Evolutionary conservation across 2,113 vertebrate genomes (phyloP), one percentile per base, ranked within the genome.

Genomic region (Platichthys stellatus): DNA sequence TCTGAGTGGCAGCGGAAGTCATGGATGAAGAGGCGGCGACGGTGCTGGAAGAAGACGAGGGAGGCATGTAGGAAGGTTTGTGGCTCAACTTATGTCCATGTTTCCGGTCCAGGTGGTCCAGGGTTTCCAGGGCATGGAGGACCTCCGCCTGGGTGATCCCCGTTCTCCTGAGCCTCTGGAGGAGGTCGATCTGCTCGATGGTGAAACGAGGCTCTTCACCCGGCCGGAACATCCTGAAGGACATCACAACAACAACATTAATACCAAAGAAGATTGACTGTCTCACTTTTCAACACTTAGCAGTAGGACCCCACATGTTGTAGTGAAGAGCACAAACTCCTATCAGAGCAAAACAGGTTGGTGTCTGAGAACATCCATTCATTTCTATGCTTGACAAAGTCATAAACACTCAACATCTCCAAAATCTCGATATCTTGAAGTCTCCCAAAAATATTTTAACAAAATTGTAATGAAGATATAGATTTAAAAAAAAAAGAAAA

Each of bases 141-240:
- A 99, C 96, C 90, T 99, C 97, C 58, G 94, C 95, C 84, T 97
- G 96, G 73, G 96, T 96, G 96, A 99, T 98, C 5, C 98, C 98
- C 0, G 97, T 98, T 75, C 95, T 95, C 76, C 98, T 90, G n/a
- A 99, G 94, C 85, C 98, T 96, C 93, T 99, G 98, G 81, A 99
- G 96, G 86, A 99, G 95, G 93, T 99, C 97, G 59, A 99, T 99
- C 94, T 99, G 98, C 95, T 99, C 98, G 87, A 99, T 99, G 91
- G 98, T 99, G 89, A 98, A 99, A 92, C 98, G 96, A 93, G 98
- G 98, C 90, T 99, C 98, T 73, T 99, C 98, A n/a, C 96, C 95
- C 94, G 97, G 99, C 95, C 97, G 97, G 94, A 97, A 99, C 98
- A 99, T 99, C 96, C 97, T 98, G 93, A 78, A 93, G 86, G 94